Evolutionary conservation across 2,888 invertebrate species (phyloP), one percentile per base, ranked within the genome.

Genomic region (Spatulosminthurus flaviceps): DNA sequence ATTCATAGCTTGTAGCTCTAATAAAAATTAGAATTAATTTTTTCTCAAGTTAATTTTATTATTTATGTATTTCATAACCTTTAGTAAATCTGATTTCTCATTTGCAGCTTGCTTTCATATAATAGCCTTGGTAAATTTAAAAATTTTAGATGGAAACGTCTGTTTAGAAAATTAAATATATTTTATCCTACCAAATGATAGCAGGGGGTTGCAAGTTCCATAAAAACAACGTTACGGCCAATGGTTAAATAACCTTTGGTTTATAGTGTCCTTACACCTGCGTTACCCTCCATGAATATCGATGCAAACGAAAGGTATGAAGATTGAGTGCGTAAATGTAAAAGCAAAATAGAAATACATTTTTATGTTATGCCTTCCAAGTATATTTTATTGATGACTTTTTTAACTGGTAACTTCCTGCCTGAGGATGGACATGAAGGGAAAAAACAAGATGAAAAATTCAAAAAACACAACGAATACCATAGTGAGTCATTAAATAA

Each of bases 361-460:
- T 51, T 13, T n/a, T 51, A 51, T 51, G 16, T 2, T 16, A 51
- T 51, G 51, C 16, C 16, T 16, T 51, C 2, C 5, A 19, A 51
- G n/a, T 51, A 51, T 16, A 51, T 51, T 51, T 51, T 51, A 51
- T 51, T 51, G 16, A 51, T 51, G 51, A 51, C n/a, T n/a, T 51
- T 51, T 51, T 34, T 34, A 34, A 34, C 34, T 51, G 16, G 9
- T 51, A n/a, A 51, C 51, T 51, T 51, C 51, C 51, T 51, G 51
- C 51, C 51, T n/a, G 7, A 16, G 51, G 51, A 51, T 51, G 51
- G 51, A 51, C n/a, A 51, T n/a, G n/a, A n/a, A n/a, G n/a, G n/a
- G n/a, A n/a, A n/a, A 51, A 51, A 51, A 51, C 51, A 51, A 51
- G 51, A 1, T 51, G n/a, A 51, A 51, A 51, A 51, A 51, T 51